Conservation (phyloP, 2,888 invertebrate genomes). For the Epirrhoe alternata region DNA sequence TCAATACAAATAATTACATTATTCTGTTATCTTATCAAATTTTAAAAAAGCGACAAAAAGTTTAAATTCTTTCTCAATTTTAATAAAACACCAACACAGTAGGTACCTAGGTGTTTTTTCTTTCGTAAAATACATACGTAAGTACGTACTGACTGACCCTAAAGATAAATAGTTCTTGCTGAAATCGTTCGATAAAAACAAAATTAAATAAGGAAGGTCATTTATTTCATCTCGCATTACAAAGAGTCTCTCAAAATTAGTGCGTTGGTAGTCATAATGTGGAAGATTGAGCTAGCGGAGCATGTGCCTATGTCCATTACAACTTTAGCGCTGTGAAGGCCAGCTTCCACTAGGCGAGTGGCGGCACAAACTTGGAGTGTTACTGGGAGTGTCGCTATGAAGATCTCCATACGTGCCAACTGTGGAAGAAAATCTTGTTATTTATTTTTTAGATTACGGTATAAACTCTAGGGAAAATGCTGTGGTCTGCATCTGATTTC, state of each 20-base stretch:
- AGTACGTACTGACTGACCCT: too few species aligned
- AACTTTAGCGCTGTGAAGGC: slow-evolving; percentile 65
- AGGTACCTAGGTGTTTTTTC: too few species aligned
- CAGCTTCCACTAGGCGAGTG: slow-evolving; percentile 62
- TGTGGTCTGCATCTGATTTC: too few species aligned
- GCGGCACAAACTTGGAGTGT: slow-evolving; percentile 72
- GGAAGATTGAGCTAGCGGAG: slow-evolving; percentile 60
- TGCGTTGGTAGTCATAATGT: slow-evolving; percentile 50
- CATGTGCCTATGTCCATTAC: slow-evolving; percentile 69
- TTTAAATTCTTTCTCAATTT: too few species aligned
- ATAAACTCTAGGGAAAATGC: too few species aligned
- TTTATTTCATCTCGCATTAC: neutral
- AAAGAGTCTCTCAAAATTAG: slow-evolving; percentile 2
- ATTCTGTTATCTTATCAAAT: too few species aligned
- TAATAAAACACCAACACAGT: too few species aligned
- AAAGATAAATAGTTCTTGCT: too few species aligned
- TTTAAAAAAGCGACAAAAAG: too few species aligned
- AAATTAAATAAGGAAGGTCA: neutral
- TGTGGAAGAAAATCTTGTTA: slow-evolving; percentile 43
- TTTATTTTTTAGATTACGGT: too few species aligned
- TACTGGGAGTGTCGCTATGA: slow-evolving; percentile 65
- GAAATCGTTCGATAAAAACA: neutral
- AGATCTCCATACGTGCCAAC: slow-evolving; percentile 69
- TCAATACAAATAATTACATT: too few species aligned
- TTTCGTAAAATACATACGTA: too few species aligned